Evolutionary conservation across 2,113 vertebrate genomes (phyloP).

Genomic region (Sterna hirundo): DNA sequence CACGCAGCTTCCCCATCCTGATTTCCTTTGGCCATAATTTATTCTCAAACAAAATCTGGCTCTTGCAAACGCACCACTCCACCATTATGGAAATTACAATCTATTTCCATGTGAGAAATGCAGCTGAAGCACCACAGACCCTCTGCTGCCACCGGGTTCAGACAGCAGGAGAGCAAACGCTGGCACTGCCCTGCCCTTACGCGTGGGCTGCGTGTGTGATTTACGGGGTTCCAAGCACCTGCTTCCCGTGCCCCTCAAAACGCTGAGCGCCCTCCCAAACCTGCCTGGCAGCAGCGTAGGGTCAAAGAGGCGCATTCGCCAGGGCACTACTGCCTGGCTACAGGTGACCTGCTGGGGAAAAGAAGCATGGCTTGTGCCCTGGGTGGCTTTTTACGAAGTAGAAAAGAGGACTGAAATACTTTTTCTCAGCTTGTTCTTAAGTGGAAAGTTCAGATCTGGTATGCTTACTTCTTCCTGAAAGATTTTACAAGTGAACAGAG

Average conservation of each 20-base stretch:
- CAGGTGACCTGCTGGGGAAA: not conserved
- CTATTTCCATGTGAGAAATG: fast-evolving
- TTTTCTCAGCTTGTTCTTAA: not conserved
- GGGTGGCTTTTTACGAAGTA: not conserved
- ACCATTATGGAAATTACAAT: not conserved
- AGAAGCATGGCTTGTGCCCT: not conserved
- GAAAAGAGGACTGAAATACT: not conserved
- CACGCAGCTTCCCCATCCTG: not conserved
- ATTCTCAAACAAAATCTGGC: not conserved
- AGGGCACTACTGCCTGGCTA: not conserved
- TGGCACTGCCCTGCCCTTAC: not conserved
- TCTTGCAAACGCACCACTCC: not conserved
- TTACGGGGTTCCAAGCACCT: not conserved
- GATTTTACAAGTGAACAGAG: not conserved
- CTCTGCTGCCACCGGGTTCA: not conserved
- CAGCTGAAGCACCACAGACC: not conserved
- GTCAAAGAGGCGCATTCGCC: not conserved
- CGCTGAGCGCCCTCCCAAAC: not conserved
- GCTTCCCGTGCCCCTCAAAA: not conserved
- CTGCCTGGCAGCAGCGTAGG: not conserved
- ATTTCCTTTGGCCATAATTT: not conserved
- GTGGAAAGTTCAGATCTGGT: not conserved
- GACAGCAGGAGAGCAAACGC: fast-evolving
- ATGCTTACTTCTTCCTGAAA: not conserved
- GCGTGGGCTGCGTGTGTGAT: fast-evolving